Base-by-base conservation (phyloP, 2,797 vertebrate species). In the Girardinus metallicus region DNA sequence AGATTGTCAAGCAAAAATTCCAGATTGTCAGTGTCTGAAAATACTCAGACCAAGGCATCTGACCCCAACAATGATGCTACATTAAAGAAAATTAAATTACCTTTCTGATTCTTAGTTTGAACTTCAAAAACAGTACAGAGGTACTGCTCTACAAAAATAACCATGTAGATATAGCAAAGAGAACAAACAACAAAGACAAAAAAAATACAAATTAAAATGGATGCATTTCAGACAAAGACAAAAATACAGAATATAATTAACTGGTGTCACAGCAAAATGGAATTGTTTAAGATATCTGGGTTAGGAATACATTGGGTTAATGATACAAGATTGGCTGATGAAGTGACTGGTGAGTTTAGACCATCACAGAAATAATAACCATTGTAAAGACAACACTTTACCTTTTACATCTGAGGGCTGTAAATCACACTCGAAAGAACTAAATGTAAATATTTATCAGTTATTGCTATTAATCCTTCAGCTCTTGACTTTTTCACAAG, bases 401-500 rank as follows among this genome's bases (percentile, higher is more conserved):
- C 10, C 53, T 51, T 55, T 15, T 75, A 29, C 29, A 26, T n/a
- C 51, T 26, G 4, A n/a, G 11, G 1, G 46, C 18, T 6, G 43
- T 9, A 55, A 75, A 62, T 18, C 16, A 46, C 23, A 26, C 57
- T 10, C 75, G 75, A 76, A 79, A 51, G 31, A 62, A 79, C 26
- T 70, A 29, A 16, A 75, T 72, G 76, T 21, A 55, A 43, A 43
- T 18, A 29, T 26, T 12, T 36, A 43, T 47, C 23, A 23, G 4
- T 71, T 68, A 41, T 31, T 31, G 2, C 3, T 36, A 18, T 68
- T 4, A 44, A 46, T 57, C 34, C 4, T 75, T 78, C 0, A 82
- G 53, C 23, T 57, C 36, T 80, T 80, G 41, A 86, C 53, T 21
- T 72, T 73, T 21, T 77, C 44, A 34, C 73, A 1, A 31, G 53